Base-by-base conservation (phyloP, 2,797 vertebrate genomes). In the Nothura maculosa region DNA sequence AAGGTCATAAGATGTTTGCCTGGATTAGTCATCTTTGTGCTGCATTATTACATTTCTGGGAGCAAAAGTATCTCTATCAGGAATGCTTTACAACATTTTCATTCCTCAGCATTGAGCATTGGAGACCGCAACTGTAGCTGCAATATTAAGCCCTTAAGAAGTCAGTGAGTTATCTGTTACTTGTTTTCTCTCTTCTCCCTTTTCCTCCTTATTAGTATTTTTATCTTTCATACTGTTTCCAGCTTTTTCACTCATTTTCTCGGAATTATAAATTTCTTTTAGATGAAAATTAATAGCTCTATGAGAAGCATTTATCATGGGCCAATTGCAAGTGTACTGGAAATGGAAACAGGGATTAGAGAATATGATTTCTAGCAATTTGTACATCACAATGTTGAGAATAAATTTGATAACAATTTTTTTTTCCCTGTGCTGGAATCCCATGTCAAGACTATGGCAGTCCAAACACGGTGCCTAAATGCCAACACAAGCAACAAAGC, bases 401-500 rank as follows among this genome's bases (percentile, higher is more conserved):
- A 81, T 60, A 88, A 79, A 48, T 20, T 40, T 57, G 57, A 47
- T 66, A 92, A 91, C 66, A 36, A 89, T 92, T 13, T 12, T 70
- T 85, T 85, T 21, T 27, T 38, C 8, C 4, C 0, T 55, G 1
- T 69, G 6, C 45, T 93, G 58, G 86, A 91, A 85, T 74, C 58
- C 57, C 36, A 28, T 50, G 19, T 57, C 15, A 30, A 40, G 45
- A 42, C 72, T 13, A 3, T 18, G 15, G 50, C 67, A 60, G 55
- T 72, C 75, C 81, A 74, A 89, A 75, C 2, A 3, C 40, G 54
- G 81, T 25, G 52, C 21, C 84, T 72, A 77, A 82, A 92, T 80
- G 68, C 88, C 81, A 94, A 86, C 52, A 62, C 40, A 88, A 95
- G 81, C 34, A 78, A 83, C 43, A 70, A 93, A 90, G 47, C 34